Conservation (phyloP, 2,888 invertebrate genomes). For the Entomobrya proxima region DNA sequence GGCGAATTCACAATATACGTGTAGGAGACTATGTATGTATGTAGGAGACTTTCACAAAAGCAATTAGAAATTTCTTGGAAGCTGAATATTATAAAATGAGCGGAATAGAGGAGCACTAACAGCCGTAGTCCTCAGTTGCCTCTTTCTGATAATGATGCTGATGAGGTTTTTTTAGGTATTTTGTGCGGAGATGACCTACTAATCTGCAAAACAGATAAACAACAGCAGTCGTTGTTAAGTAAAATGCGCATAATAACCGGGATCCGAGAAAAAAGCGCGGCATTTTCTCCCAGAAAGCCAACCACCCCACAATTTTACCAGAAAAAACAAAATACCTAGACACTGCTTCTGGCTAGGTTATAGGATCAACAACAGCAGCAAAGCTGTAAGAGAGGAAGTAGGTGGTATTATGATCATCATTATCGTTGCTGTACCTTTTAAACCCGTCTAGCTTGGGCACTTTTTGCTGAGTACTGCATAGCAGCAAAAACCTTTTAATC, state of each 20-base stretch:
- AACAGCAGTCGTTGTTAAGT: too few species aligned
- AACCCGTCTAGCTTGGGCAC: background rate
- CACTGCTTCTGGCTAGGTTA: too few species aligned
- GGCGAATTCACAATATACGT: too few species aligned
- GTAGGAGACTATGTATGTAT: too few species aligned
- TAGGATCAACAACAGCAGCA: too few species aligned
- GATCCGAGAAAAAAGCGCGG: too few species aligned
- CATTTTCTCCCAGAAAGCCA: too few species aligned
- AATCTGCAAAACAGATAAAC: slow-evolving; percentile 16
- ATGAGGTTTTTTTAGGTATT: slow-evolving; percentile 9
- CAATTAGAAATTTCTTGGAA: background rate
- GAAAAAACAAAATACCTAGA: too few species aligned
- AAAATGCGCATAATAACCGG: too few species aligned
- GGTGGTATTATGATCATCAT: background rate
- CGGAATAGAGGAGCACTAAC: background rate
- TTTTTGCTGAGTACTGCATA: slow-evolving; percentile 19
- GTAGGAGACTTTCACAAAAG: too few species aligned
- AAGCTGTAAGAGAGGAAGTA: background rate
- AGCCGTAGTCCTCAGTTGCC: background rate
- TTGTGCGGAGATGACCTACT: background rate
- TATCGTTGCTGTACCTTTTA: background rate
- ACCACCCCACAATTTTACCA: too few species aligned
- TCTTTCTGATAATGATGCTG: background rate
- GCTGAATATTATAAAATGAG: background rate
- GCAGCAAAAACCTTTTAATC: slow-evolving; percentile 60